Evolutionary conservation across 2,888 invertebrate species (phyloP), one percentile per base, ranked within the genome.

Genomic region (Cryptus viduatorius): DNA sequence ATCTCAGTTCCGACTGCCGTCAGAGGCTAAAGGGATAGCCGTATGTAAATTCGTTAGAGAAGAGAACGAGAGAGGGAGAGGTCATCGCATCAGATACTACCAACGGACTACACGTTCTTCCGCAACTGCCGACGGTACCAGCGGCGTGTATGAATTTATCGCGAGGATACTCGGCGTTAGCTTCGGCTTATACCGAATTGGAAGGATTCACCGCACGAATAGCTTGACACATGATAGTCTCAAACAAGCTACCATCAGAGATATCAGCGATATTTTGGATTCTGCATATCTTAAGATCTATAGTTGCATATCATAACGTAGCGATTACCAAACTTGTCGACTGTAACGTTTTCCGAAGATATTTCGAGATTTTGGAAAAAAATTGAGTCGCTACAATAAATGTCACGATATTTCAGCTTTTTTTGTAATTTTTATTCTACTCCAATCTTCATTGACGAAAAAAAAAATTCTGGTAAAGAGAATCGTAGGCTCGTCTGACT

Each of bases 1-100:
- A 87, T 87, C 85, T 84, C 85, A 81, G 82, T 85, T 85, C 85
- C 85, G 85, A 85, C 82, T 82, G 79, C 85, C 79, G 82, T 85
- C 85, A 82, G 31, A 61, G 76, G 72, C 82, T 73, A 79, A 86
- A 87, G 83, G 85, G 81, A 87, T 86, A 80, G 87, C 76, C 84
- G 76, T 87, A 87, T 87, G 87, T 84, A 87, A 86, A 87, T 87
- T 85, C 64, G 73, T 80, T 64, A 76, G 53, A 50, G 65, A 76
- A 65, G 68, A 69, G 68, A 75, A 37, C 19, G 65, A 48, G 79
- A 75, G 61, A 64, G 71, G 77, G 75, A 71, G 75, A 84, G 84
- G 82, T 84, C 84, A 82, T 79, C 73, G 82, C 86, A 87, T 87
- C 86, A 79, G 83, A 87, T 87, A 83, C 85, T 79, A 84, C 79